Conservation (phyloP, 2,888 invertebrate genomes). For the Troides aeacus region DNA sequence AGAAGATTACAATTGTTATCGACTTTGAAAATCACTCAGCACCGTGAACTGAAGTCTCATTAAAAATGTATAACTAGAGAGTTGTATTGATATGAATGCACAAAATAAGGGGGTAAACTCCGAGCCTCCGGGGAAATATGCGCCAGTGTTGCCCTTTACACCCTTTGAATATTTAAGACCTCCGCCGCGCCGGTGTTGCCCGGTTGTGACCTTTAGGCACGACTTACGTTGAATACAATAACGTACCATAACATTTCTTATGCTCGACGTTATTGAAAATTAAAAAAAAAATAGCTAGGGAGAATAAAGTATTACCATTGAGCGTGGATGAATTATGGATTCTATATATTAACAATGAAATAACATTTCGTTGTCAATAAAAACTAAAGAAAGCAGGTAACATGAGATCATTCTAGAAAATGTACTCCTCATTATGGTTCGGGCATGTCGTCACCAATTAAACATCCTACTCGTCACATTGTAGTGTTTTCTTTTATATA, state of each 20-base stretch:
- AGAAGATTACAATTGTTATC: neutral
- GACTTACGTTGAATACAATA: constrained; percentile 37
- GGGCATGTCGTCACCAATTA: neutral
- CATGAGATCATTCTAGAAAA: neutral
- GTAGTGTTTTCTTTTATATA: neutral
- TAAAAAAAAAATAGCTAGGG: constrained; percentile 21
- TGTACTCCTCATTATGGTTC: neutral
- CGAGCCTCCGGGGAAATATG: constrained; percentile 68
- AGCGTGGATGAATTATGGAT: neutral
- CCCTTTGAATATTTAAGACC: constrained; percentile 75
- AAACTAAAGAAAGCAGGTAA: neutral
- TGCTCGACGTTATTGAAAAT: constrained; percentile 34
- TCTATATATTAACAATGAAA: neutral
- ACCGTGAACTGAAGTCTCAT: neutral
- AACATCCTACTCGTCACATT: neutral
- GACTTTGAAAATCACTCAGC: neutral
- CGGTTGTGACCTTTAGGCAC: constrained; percentile 38
- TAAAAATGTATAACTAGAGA: constrained; percentile 23
- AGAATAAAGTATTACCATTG: constrained; percentile 13
- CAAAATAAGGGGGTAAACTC: constrained; percentile 39
- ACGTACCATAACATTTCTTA: constrained; percentile 29
- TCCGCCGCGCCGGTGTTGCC: constrained; percentile 49
- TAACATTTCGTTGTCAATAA: neutral
- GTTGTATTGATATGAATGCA: constrained; percentile 26
- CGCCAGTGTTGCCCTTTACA: constrained; percentile 73